phyloP scores from a whole-genome alignment of 2,888 invertebrate species.

The Morpho deidamia region DNA sequence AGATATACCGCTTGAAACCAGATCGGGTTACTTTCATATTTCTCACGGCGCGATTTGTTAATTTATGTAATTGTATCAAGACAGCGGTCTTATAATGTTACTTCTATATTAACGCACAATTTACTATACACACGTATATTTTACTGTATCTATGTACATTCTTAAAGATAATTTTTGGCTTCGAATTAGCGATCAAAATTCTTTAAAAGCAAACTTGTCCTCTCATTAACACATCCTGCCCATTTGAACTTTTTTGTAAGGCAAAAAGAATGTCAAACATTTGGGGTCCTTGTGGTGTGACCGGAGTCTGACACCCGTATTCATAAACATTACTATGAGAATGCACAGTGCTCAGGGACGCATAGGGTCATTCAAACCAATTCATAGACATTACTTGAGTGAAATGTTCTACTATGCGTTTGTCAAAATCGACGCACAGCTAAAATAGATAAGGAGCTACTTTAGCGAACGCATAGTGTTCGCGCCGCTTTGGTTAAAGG shows the following conservation, averaged over 20 bases:
- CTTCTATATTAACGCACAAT: background rate
- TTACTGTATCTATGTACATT: no score
- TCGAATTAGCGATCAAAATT: conserved; percentile 4
- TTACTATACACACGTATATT: no score
- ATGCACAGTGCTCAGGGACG: no score
- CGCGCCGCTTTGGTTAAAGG: no score
- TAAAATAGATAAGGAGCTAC: no score
- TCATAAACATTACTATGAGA: no score
- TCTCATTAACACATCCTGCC: conserved; percentile 7
- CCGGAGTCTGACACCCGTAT: no score
- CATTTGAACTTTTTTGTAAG: conserved; percentile 9
- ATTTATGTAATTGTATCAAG: conserved; percentile 11
- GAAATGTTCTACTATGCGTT: no score
- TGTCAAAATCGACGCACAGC: no score
- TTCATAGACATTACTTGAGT: no score
- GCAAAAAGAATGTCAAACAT: conserved; percentile 12
- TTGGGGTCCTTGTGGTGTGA: conserved; percentile 9
- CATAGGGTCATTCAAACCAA: no score
- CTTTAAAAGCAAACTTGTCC: conserved; percentile 3
- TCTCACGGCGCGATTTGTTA: conserved; percentile 15
- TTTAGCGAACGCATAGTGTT: no score
- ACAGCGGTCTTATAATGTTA: background rate
- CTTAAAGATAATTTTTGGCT: background rate
- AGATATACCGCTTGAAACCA: conserved; percentile 24
- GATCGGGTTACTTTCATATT: conserved; percentile 28